These are phyloP conservation scores for Lophotriccus pileatus DNA, from an alignment of 2,797 vertebrate genomes.

Conservation along the genomic window DNA sequence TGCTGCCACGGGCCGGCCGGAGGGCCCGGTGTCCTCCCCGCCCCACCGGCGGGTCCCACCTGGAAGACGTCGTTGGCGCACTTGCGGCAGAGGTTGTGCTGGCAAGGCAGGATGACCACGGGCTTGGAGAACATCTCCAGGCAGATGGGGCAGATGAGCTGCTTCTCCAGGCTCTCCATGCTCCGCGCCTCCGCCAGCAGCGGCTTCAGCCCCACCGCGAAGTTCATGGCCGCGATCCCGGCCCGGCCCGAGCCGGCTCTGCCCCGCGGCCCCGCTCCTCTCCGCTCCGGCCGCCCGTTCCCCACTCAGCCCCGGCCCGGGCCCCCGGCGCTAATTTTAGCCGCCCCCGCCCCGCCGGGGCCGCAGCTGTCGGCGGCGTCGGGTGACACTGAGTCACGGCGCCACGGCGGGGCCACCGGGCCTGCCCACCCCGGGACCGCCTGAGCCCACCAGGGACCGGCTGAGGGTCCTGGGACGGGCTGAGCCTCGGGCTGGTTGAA, in stretches of 20 bases:
- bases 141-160: slow-evolving; percentile 96
- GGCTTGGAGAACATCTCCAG: slow-evolving; percentile 95
- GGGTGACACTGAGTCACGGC: slow-evolving; percentile 68
- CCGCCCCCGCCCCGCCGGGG: not conserved
- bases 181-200: slow-evolving; percentile 76
- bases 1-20: not conserved
- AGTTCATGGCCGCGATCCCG: slow-evolving; percentile 80
- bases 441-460: not conserved
- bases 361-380: slow-evolving; percentile 65
- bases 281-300: not conserved
- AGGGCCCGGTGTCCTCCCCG: not conserved
- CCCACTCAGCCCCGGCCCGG: not conserved
- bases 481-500: not conserved
- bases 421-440: not conserved
- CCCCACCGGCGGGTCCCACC: slow-evolving; percentile 74
- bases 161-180: slow-evolving; percentile 95
- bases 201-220: slow-evolving; percentile 81
- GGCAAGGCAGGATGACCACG: slow-evolving; percentile 94
- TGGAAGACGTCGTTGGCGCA: slow-evolving; percentile 95
- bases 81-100: slow-evolving; percentile 96
- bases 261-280: not conserved
- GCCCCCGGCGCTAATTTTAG: slow-evolving; percentile 53
- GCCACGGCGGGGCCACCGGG: not conserved
- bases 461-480: not conserved
- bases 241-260: not conserved